These are phyloP conservation scores for Ennomos quercinarius DNA, from an alignment of 2,888 invertebrate species.

Conservation along the genomic window DNA sequence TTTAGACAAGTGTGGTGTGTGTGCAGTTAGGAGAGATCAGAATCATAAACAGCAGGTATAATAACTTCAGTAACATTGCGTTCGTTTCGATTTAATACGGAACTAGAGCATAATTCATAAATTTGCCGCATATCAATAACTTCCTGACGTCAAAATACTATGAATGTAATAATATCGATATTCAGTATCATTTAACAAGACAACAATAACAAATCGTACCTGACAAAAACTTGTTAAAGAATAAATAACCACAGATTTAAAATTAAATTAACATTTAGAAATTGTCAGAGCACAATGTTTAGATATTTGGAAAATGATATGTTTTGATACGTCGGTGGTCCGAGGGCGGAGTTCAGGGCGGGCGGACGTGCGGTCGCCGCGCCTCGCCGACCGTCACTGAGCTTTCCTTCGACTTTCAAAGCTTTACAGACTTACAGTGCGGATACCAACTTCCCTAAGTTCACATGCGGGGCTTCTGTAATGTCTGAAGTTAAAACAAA, in stretches of 20 bases:
- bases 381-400: conserved; percentile 49
- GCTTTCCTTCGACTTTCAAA: conserved; percentile 29
- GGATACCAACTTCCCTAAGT: conserved; percentile 8
- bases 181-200: not conserved
- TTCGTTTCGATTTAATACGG: too few relatives aligned
- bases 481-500: conserved; percentile 4
- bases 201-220: not conserved
- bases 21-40: too few relatives aligned
- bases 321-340: conserved; percentile 18
- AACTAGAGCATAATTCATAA: too few relatives aligned
- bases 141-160: not conserved
- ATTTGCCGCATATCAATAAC: not conserved
- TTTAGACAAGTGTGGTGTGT: too few relatives aligned
- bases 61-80: too few relatives aligned
- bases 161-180: not conserved
- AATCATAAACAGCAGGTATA: too few relatives aligned
- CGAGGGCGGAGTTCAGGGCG: conserved; percentile 34
- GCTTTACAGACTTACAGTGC: conserved; percentile 32
- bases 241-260: not conserved
- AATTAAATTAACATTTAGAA: not conserved
- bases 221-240: not conserved
- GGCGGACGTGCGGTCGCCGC: conserved; percentile 50
- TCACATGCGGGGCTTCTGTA: conserved; percentile 7
- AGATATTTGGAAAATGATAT: conserved; percentile 30
- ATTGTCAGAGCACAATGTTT: conserved; percentile 5